Evolutionary conservation across 1,140 invertebrate species (phyloP), one percentile per base, ranked within the genome.

Genomic region (Drosophila kurseongensis): DNA sequence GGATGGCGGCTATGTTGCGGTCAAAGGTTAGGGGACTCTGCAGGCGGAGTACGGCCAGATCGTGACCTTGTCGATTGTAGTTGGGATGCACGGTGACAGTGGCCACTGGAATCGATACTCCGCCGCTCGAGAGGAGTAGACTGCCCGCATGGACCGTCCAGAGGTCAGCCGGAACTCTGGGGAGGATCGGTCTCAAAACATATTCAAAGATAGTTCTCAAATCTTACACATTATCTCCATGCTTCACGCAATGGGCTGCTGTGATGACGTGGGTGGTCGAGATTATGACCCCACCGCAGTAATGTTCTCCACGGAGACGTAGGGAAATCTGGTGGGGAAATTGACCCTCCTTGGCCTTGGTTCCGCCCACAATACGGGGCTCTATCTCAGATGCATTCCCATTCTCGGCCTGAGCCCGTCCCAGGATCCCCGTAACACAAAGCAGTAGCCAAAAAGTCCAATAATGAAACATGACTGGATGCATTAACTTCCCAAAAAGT

Each of bases 271-370:
- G 94, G 58, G 90, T 85, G 0, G 73, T 47, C 6, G 91, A 92
- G 6, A 95, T 83, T 5, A 95, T 93, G 9, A 94, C 94, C 38
- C 94, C 94, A 18, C 94, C 94, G 45, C 95, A 95, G n/a, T 92
- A 84, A 38, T 93, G 93, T 0, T 57, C 56, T 3, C 60, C 55
- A 5, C 48, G 63, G 41, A 72, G 85, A 44, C 92, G 88, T 18
- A 94, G 45, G 5, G 93, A 94, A 1, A 94, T 92, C 79, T 94
- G 93, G 65, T 94, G 93, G 4, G 93, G 93, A 67, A 93, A 94
- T 27, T 90, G 83, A 0, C 92, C 93, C 2, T 58, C 58, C 0
- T 5, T 3, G 0, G 93, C 93, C 4, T 91, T 75, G 1, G 44
- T 13, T 3, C 94, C 94, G 6, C 94, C 94, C n/a, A 94, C 92